phyloP scores from a whole-genome alignment of 2,113 vertebrate species.

The Pagrus major region DNA sequence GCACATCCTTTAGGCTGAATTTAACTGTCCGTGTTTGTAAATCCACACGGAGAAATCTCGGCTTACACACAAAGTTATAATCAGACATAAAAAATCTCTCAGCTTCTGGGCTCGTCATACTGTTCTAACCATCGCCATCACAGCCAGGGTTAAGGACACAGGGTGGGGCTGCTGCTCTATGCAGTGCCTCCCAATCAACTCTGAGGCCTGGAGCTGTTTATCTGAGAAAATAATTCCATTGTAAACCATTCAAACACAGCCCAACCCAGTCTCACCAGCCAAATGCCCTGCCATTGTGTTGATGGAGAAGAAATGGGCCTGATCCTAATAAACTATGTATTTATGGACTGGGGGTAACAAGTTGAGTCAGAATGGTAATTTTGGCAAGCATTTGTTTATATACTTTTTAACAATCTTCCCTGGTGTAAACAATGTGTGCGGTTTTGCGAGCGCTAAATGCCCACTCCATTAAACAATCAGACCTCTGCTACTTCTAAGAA shows the following conservation, averaged over 20 bases:
- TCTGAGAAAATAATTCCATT: constrained; percentile 60
- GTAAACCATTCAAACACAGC: constrained; percentile 51
- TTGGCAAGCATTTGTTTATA: constrained; percentile 59
- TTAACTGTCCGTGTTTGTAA: not conserved
- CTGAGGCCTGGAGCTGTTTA: constrained; percentile 54
- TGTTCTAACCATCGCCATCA: not conserved
- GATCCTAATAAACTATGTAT: constrained; percentile 61
- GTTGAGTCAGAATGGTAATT: constrained; percentile 58
- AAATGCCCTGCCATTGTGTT: constrained; percentile 50
- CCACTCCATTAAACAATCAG: constrained; percentile 50
- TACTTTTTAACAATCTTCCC: constrained; percentile 53
- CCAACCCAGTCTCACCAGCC: constrained; percentile 42
- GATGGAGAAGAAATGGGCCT: constrained; percentile 56
- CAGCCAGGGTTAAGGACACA: constrained; percentile 19
- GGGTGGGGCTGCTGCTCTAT: constrained; percentile 32
- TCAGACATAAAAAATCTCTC: constrained; percentile 12
- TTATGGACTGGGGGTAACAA: constrained; percentile 59
- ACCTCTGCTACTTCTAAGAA: constrained; percentile 41
- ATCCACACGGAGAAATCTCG: not conserved
- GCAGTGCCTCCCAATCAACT: constrained; percentile 33
- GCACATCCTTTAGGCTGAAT: not conserved
- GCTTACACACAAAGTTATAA: not conserved
- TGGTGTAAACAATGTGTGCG: constrained; percentile 64
- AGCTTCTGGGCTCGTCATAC: not conserved
- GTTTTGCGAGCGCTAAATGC: constrained; percentile 54